Percentiles rank a stretch among this genome's conserved stretches.
These are phyloP conservation scores for Gadopsis bispinosus DNA, from an alignment of 2,797 vertebrate genomes.

Conservation along the genomic window DNA sequence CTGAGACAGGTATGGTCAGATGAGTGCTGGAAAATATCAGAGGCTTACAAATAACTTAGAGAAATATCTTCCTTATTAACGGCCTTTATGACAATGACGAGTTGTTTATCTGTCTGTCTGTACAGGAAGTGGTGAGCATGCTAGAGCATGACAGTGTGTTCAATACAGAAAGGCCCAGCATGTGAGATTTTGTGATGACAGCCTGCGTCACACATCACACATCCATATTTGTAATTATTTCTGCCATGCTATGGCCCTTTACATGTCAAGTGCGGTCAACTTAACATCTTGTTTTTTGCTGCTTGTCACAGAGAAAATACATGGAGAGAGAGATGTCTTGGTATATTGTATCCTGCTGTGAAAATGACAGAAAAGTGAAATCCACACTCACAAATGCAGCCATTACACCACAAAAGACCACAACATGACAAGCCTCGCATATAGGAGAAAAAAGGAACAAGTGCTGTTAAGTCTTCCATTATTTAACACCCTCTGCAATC, in stretches of 20 bases:
- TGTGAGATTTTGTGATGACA: not conserved
- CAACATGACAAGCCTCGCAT: constrained; percentile 34
- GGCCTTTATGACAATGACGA: not conserved
- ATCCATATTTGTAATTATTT: constrained; percentile 8
- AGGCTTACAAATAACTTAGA: constrained; percentile 40
- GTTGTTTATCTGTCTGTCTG: constrained; percentile 17
- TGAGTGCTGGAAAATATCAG: constrained; percentile 70
- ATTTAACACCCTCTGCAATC: constrained; percentile 31
- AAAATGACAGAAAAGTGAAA: constrained; percentile 57
- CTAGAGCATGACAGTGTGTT: not conserved
- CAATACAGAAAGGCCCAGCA: not conserved
- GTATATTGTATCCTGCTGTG: constrained; percentile 27
- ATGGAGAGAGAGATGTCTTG: not conserved
- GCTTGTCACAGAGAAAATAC: not conserved
- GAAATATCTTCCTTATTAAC: constrained; percentile 15
- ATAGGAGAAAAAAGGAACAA: constrained; percentile 40
- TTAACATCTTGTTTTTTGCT: constrained; percentile 27
- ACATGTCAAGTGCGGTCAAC: constrained; percentile 6
- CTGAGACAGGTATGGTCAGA: constrained; percentile 1
- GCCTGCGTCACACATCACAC: not conserved
- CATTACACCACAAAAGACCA: constrained; percentile 56
- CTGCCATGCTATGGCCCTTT: not conserved
- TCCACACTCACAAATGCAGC: constrained; percentile 41
- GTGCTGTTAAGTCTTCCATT: constrained; percentile 53
- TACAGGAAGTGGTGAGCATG: not conserved